These are phyloP conservation scores for Hyphantria cunea DNA, from an alignment of 1,140 invertebrate species.

Conservation along the genomic window DNA sequence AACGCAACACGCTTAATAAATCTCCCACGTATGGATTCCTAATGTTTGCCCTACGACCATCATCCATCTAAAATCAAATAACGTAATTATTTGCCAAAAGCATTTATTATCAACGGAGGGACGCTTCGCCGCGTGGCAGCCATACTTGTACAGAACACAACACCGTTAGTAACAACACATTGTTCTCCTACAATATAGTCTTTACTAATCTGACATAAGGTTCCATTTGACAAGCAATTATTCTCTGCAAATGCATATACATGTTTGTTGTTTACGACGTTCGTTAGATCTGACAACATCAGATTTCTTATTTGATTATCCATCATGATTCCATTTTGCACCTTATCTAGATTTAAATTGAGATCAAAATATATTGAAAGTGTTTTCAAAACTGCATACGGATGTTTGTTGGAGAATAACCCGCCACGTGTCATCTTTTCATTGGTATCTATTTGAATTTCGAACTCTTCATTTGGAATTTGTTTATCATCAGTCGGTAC, in stretches of 20 bases:
- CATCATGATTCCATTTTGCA: no score
- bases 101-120: slow-evolving; percentile 74
- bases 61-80: slow-evolving; percentile 79
- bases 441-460: slow-evolving; percentile 78
- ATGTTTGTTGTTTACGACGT: not conserved
- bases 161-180: not conserved
- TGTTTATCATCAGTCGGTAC: slow-evolving; percentile 76
- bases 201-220: no score
- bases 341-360: no score
- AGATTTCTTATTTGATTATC: no score
- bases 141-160: slow-evolving; percentile 28
- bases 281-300: not conserved
- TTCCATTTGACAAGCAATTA: no score
- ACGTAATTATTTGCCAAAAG: slow-evolving; percentile 79
- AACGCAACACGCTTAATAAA: slow-evolving; percentile 43
- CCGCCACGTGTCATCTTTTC: slow-evolving; percentile 71
- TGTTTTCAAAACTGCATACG: no score
- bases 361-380: no score
- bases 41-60: slow-evolving; percentile 70
- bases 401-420: not conserved
- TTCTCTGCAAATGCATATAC: not conserved
- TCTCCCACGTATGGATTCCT: slow-evolving; percentile 60
- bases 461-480: slow-evolving; percentile 72
- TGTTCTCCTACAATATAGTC: not conserved
- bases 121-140: slow-evolving; percentile 63